Evolutionary conservation across 1,140 invertebrate species (phyloP).

Genomic region (Cherax destructor): DNA sequence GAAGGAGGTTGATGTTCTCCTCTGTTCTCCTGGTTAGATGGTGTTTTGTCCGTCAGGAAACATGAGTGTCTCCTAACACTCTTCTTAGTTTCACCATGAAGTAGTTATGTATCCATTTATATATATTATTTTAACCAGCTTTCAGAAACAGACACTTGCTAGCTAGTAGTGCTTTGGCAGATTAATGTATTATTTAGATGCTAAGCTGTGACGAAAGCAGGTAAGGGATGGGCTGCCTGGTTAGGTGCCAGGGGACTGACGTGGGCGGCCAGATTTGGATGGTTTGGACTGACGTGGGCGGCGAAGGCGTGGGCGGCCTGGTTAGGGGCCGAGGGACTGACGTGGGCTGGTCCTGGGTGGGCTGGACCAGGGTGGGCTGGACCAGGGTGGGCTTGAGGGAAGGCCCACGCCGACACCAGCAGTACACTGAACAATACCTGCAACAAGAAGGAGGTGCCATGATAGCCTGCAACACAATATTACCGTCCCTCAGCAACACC

Average conservation of each 20-base stretch:
- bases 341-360: not conserved
- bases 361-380: not conserved
- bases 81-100: too few relatives aligned
- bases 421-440: not conserved
- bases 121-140: too few relatives aligned
- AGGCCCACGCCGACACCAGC: not conserved
- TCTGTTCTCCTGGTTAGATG: too few relatives aligned
- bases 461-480: too few relatives aligned
- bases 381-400: not conserved
- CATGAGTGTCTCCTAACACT: too few relatives aligned
- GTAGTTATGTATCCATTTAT: too few relatives aligned
- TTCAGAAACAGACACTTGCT: too few relatives aligned
- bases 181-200: too few relatives aligned
- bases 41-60: too few relatives aligned
- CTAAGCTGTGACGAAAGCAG: not conserved
- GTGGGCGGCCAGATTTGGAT: not conserved
- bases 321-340: not conserved
- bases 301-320: not conserved
- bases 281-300: not conserved
- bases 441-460: not conserved
- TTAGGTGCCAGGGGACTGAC: not conserved
- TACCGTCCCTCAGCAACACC: too few relatives aligned
- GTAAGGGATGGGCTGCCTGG: not conserved
- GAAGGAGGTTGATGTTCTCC: too few relatives aligned
- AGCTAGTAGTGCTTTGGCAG: too few relatives aligned